Evolutionary conservation across 1,140 invertebrate genomes (phyloP), one percentile per base, ranked within the genome.

Genomic region (Drosophila rufa): DNA sequence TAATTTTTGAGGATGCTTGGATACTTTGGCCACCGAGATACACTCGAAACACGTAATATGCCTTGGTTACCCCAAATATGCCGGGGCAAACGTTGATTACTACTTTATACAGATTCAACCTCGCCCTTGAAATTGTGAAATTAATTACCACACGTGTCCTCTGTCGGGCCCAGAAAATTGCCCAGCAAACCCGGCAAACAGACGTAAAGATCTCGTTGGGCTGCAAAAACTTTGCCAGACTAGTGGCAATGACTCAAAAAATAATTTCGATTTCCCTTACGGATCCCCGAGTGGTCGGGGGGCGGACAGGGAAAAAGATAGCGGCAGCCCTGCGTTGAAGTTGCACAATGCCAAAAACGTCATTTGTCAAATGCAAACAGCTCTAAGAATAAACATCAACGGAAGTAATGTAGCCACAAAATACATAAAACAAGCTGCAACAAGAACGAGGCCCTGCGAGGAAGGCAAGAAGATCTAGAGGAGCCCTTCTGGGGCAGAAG

Each of bases 301-400:
- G 30, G 22, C 48, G 25, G 65, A 48, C 38, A 47, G 27, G 40
- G 33, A 48, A 46, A 57, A 68, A 74, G 61, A 57, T 61, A 56
- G 71, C 67, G 71, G 82, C 73, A 66, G 76, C 55, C 79, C 64
- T 57, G 70, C 58, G 64, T 59, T 83, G 68, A 76, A 57, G 65
- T 71, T 87, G 80, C 77, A 84, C 85, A 89, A 90, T 79, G 84
- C 80, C 85, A 87, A 90, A 87, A 87, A 87, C 89, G 84, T 90
- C 84, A 87, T 87, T 87, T 87, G 85, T 87, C 80, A 87, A 87
- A 90, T 84, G 85, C 84, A 87, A 87, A 87, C 84, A 87, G 84
- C 85, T 73, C 69, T 79, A 89, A 87, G 85, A 89, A 87, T 87
- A 87, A 87, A 87, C 83, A 87, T 87, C 83, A 87, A 87, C 83